Evolutionary conservation across 37 sponge, comb jelly and placozoan species (phyloP).

Genomic region (Ianthella basta): DNA sequence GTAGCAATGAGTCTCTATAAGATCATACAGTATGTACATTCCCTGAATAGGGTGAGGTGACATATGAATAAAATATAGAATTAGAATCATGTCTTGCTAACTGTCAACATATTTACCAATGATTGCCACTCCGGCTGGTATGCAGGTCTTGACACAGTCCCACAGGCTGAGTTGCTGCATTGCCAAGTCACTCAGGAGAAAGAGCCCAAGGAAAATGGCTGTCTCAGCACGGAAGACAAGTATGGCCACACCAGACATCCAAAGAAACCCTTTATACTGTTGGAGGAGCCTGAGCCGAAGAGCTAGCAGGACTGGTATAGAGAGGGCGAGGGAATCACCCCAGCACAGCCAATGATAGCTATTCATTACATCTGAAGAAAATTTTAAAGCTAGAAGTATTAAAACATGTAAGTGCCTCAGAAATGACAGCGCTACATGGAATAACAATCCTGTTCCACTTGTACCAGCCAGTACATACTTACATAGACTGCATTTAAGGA

Average conservation of each 20-base stretch:
- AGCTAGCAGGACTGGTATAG: slow-evolving; percentile 57
- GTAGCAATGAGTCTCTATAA: too few relatives aligned
- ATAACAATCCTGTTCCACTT: too few relatives aligned
- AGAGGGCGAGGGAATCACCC: too few relatives aligned
- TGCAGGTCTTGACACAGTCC: slow-evolving; percentile 23
- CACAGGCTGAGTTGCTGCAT: slow-evolving; percentile 28
- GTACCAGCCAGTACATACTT: too few relatives aligned
- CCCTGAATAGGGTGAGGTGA: too few relatives aligned
- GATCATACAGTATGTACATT: slow-evolving; percentile 46
- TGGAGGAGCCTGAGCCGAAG: slow-evolving; percentile 70
- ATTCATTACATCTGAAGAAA: slow-evolving; percentile 44
- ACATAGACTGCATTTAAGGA: too few relatives aligned
- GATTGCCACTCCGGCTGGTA: slow-evolving; percentile 63
- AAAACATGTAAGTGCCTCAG: too few relatives aligned
- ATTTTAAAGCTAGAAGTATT: too few relatives aligned
- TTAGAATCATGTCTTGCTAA: too few relatives aligned
- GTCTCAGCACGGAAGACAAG: slow-evolving; percentile 88
- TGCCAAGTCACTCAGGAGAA: slow-evolving; percentile 71
- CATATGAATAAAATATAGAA: too few relatives aligned
- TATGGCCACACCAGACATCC: slow-evolving; percentile 79
- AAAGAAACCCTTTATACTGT: slow-evolving; percentile 59
- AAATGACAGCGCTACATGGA: too few relatives aligned
- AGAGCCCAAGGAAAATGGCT: slow-evolving; percentile 68
- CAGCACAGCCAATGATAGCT: slow-evolving; percentile 40
- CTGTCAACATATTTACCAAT: slow-evolving; percentile 69